Percentiles rank a stretch among this genome's conserved stretches.
These are phyloP conservation scores for Danio kyathit DNA, from an alignment of 2,797 vertebrate species.

Conservation along the genomic window DNA sequence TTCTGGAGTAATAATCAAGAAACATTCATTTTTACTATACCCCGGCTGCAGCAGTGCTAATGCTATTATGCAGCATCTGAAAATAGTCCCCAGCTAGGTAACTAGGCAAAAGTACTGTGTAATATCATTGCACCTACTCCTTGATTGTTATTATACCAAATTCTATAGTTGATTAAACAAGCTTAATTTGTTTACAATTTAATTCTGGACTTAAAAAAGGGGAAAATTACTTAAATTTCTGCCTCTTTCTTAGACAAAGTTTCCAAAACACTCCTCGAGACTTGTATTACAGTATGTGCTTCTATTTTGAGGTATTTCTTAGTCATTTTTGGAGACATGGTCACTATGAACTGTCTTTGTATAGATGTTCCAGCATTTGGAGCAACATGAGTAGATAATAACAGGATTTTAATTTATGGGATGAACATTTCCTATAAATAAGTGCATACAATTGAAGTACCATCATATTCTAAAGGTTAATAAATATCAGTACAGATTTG, in stretches of 20 bases:
- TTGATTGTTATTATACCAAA: too few species aligned
- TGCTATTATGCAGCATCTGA: too few species aligned
- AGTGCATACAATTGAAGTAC: conserved; percentile 77
- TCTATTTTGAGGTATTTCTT: conserved; percentile 15
- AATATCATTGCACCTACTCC: too few species aligned
- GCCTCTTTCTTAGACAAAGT: not conserved
- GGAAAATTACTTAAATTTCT: not conserved
- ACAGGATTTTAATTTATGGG: not conserved
- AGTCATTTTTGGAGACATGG: not conserved
- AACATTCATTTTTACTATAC: too few species aligned
- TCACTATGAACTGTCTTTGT: not conserved
- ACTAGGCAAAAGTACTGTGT: too few species aligned
- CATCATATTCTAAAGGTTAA: conserved; percentile 61
- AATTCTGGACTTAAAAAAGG: not conserved
- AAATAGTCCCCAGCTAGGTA: too few species aligned
- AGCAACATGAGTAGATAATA: conserved; percentile 4
- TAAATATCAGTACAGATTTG: conserved; percentile 62
- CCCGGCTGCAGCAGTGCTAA: too few species aligned
- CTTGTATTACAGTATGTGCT: not conserved
- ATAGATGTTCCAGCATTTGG: not conserved
- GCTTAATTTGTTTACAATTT: too few species aligned
- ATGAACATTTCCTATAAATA: conserved; percentile 52
- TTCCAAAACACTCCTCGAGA: not conserved
- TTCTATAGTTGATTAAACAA: too few species aligned
- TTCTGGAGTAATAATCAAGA: too few species aligned